Evolutionary conservation across 2,797 vertebrate genomes (phyloP), one percentile per base, ranked within the genome.

Genomic region (Rachycentron canadum): DNA sequence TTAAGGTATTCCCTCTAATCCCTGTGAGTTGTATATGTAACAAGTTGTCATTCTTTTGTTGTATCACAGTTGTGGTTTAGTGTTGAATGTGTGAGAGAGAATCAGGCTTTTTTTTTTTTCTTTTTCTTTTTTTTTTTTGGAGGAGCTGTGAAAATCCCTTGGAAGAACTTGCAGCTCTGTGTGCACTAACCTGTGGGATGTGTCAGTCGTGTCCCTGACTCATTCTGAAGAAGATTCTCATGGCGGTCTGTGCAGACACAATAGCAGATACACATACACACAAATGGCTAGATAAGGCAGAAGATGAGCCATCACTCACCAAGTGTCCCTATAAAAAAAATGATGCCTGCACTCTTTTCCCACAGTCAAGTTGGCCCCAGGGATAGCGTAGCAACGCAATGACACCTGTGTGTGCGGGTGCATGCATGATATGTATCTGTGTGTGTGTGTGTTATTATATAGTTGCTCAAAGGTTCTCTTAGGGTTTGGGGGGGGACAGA

Each of bases 301-400:
- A 77, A 81, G 80, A 88, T 79, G 85, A 89, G 80, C 83, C 72
- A 76, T 92, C 89, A 89, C 75, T 92, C 88, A 89, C 40, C 47
- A 66, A 63, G 86, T 73, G 72, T 89, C 79, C 83, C 57, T 84
- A 82, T 55, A 86, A 73, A 88, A 86, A 73, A 88, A 87, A 89
- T 87, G 75, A 66, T 61, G 70, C 73, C 75, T 80, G 69, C 63
- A 76, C 69, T 65, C 36, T 87, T 77, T 94, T 93, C 92, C 89
- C 92, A 93, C 92, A 91, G 83, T 88, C 76, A 59, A 66, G 64
- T 89, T 90, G 87, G 89, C 91, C 85, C 81, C 86, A 78, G 87
- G 87, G 86, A 86, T 71, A 89, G 62, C 83, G 90, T 90, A 90
- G 87, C 88, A 78, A 55, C 1, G 26, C 67, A 78, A 41, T 93